Base-by-base conservation (phyloP, 1,140 invertebrate genomes). In the Rhagoletis zephyria region DNA sequence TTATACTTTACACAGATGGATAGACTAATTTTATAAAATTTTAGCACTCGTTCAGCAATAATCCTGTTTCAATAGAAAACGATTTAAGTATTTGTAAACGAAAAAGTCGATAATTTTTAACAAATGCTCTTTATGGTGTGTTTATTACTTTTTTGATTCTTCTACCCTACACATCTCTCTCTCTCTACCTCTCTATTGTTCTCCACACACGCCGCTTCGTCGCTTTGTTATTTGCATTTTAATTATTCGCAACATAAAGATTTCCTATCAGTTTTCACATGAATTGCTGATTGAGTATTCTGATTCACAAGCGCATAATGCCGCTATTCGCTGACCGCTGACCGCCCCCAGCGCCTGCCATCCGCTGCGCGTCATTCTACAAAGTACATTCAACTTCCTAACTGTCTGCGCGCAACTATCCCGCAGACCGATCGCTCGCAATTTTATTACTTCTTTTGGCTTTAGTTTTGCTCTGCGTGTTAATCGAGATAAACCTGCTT, bases 331-430 rank as follows among this genome's bases (percentile, higher is more conserved):
- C 70, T 74, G 0, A 10, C 14, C 16, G 45, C 51, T 2, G 3
- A 7, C 16, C 19, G 48, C 74, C 74, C 51, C 74, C 74, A 16
- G 74, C 74, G 48, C 48, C 10, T 9, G 16, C 74, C 74, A 81
- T 48, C 74, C 48, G 19, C 2, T 12, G 5, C 7, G 74, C 19
- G n/a, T 10, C 30, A 16, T 30, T 19, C 74, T 56, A 10, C 16
- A 81, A 16, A 56, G 74, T 81, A 59, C 74, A 81, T 81, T 81
- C 48, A 81, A 81, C 74, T 81, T 56, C n/a, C 48, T 30, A 81
- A 30, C 7, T 59, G 16, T 56, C 48, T 30, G 51, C 12, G n/a
- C 51, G 12, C 9, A 30, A 7, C 61, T 7, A 0, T 10, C 51
- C 5, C 16, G 0, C 3, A n/a, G 16, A 48, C 12, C 3, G 0